Base-by-base conservation (phyloP, 2,797 vertebrate genomes). In the Protonibea diacanthus region DNA sequence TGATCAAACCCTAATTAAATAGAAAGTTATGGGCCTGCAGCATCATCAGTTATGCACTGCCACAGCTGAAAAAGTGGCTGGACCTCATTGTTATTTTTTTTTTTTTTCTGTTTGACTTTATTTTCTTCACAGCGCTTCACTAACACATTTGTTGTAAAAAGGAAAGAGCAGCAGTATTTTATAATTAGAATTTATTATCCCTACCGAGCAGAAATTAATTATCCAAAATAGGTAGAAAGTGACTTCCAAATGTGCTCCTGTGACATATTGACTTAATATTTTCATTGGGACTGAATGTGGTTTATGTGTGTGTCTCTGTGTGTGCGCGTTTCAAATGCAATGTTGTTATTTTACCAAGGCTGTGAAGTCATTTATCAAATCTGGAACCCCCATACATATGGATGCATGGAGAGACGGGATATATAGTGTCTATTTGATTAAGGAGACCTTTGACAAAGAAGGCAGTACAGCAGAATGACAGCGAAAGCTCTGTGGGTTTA, bases 401-500 rank as follows among this genome's bases (percentile, higher is more conserved):
- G 77, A 88, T 84, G 64, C 56, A 49, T 38, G 49, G 42, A 71
- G 68, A 80, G 69, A 56, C 2, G 12, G 53, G 51, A 57, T 85
- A 78, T 68, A 63, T 58, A 25, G 51, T 84, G 86, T 86, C 78
- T 82, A 76, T 87, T 88, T 91, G 81, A 91, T 92, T 84, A 84
- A 88, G 84, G 59, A 82, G 80, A 83, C 72, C 82, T 90, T 83
- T 88, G 87, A 89, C 88, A 82, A 82, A 82, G 84, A 74, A 84
- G 70, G 81, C 49, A 6, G 71, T 60, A 65, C 59, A 77, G 77
- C 73, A 84, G 83, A 89, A 84, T 78, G 83, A 89, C 83, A 91
- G 82, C 67, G 20, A 55, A 69, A 82, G 82, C 86, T 89, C 86
- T 83, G 78, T 60, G 81, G 87, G 85, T 89, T 91, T 87, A 77